These are phyloP conservation scores for Pemphredon lugubris DNA, from an alignment of 2,888 invertebrate species.

Conservation along the genomic window DNA sequence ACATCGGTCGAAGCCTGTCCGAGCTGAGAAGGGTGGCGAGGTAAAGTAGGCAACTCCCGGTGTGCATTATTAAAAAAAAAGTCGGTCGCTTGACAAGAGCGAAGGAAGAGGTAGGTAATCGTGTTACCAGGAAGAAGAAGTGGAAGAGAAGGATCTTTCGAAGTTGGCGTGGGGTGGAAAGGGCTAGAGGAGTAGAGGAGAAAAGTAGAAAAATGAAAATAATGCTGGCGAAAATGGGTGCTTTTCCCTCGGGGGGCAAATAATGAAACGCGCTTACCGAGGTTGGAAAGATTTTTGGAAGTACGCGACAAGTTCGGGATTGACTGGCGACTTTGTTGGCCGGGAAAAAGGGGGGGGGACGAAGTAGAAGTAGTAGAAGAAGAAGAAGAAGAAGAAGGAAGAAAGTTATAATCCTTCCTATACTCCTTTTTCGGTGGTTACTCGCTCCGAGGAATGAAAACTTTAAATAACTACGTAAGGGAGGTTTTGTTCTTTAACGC, in stretches of 20 bases:
- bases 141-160: too few species aligned
- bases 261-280: neutral
- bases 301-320: neutral
- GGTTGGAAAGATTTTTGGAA: neutral
- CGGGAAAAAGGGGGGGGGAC: too few species aligned
- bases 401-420: neutral
- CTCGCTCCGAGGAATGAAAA: too few species aligned
- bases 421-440: too few species aligned
- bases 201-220: neutral
- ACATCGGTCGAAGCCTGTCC: neutral
- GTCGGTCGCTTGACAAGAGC: slow-evolving; percentile 20
- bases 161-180: neutral
- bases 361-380: neutral
- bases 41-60: too few species aligned
- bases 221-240: neutral
- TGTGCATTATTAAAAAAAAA: slow-evolving; percentile 43
- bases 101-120: too few species aligned
- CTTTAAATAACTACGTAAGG: too few species aligned
- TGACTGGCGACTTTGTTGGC: too few species aligned
- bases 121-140: neutral
- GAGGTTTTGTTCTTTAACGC: too few species aligned
- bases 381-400: neutral
- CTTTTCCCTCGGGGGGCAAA: neutral
- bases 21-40: neutral
- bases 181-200: neutral